phyloP scores from a whole-genome alignment of 1,140 invertebrate genomes.

The Micrasema minimum region DNA sequence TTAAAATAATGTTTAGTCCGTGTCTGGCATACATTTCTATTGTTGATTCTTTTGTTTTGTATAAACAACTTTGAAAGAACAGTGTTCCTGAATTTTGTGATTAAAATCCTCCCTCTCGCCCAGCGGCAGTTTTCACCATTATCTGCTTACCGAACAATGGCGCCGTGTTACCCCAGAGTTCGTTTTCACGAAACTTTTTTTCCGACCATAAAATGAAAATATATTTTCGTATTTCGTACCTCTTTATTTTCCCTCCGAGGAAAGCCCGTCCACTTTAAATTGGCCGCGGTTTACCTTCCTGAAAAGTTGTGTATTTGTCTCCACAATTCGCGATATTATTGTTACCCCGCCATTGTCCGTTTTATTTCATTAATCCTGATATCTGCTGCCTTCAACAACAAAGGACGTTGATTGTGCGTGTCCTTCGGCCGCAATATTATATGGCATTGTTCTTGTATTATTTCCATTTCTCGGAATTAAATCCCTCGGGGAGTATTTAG shows the following conservation, averaged over 20 bases:
- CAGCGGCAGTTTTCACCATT: conserved; percentile 5
- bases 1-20: background rate
- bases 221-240: conserved; percentile 5
- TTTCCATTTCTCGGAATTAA: background rate
- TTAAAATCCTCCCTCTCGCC: conserved; percentile 5
- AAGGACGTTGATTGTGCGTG: background rate
- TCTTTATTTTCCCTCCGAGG: conserved; percentile 8
- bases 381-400: conserved; percentile 1
- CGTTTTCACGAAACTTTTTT: conserved; percentile 10
- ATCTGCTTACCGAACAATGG: conserved; percentile 10
- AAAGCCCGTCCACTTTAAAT: conserved; percentile 10
- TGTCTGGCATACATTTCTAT: conserved; percentile 3
- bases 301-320: conserved; percentile 16
- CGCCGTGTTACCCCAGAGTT: conserved; percentile 9
- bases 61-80: conserved; percentile 25
- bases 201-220: conserved; percentile 3
- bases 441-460: background rate
- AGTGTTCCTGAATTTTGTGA: conserved; percentile 16
- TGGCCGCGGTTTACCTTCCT: background rate
- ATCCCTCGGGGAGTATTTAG: background rate
- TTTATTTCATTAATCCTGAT: conserved; percentile 15
- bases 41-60: conserved; percentile 29
- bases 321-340: too few relatives aligned
- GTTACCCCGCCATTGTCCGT: background rate
- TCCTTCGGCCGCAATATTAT: background rate